These are phyloP conservation scores for Diadema setosum DNA, from an alignment of 35 echinoderm and acorn worm species.

Conservation along the genomic window DNA sequence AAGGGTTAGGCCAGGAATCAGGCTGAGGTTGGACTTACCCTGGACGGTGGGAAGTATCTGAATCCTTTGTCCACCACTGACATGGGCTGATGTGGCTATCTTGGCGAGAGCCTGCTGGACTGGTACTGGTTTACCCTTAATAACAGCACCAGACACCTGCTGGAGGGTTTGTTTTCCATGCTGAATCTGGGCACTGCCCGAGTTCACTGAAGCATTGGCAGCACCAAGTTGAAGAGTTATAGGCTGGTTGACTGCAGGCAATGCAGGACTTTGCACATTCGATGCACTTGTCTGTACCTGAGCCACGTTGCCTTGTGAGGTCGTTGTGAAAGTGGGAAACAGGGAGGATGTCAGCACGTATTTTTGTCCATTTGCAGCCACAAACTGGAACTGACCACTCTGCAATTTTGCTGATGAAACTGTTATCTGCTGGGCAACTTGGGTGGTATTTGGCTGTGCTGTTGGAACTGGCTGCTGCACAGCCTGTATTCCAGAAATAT, in stretches of 20 bases:
- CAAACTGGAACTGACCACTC: neutral
- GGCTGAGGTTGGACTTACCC: neutral
- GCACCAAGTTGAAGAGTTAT: slow-evolving; percentile 1
- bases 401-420: slow-evolving; percentile 6
- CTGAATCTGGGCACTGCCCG: neutral
- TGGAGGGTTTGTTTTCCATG: neutral
- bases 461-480: neutral
- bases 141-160: neutral
- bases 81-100: neutral
- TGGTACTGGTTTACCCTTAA: neutral
- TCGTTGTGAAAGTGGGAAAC: slow-evolving; percentile 1
- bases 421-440: neutral
- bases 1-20: neutral
- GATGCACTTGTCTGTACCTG: neutral
- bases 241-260: neutral
- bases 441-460: neutral
- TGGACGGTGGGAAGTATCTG: neutral
- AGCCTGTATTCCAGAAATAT: neutral
- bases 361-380: slow-evolving; percentile 14
- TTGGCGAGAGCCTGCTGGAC: neutral
- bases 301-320: neutral
- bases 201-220: no score
- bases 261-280: neutral
- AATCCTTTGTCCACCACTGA: neutral
- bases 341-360: neutral